These are phyloP conservation scores for Onychostoma macrolepis DNA, from an alignment of 2,113 vertebrate genomes.

Conservation along the genomic window DNA sequence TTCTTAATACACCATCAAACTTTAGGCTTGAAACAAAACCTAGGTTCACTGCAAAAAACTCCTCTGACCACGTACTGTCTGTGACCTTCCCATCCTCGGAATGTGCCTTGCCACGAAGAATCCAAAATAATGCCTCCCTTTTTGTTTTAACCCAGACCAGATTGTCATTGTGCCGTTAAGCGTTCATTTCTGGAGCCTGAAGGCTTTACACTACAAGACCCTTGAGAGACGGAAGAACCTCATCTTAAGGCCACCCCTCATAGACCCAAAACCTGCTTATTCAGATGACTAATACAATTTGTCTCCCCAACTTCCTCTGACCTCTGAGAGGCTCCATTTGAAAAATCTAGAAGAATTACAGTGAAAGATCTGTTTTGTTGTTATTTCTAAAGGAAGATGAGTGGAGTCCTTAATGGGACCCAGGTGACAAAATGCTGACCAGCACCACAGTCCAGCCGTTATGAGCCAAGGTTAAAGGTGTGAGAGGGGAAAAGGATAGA, in stretches of 20 bases:
- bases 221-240: constrained; percentile 39
- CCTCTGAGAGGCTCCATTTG: background rate
- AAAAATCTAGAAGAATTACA: background rate
- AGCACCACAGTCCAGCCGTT: constrained; percentile 72
- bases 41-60: background rate
- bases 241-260: constrained; percentile 8
- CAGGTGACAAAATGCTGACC: constrained; percentile 80
- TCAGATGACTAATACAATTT: constrained; percentile 31
- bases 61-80: constrained; percentile 18
- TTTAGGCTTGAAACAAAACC: background rate
- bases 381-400: constrained; percentile 13
- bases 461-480: constrained; percentile 61
- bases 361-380: background rate
- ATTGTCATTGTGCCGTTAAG: constrained; percentile 35
- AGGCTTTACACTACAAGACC: constrained; percentile 50
- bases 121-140: constrained; percentile 23
- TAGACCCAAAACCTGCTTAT: constrained; percentile 39
- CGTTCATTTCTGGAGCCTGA: constrained; percentile 45
- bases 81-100: constrained; percentile 10
- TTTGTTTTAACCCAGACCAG: constrained; percentile 29
- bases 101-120: constrained; percentile 18
- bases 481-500: background rate
- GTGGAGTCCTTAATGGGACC: constrained; percentile 72
- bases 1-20: background rate
- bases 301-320: constrained; percentile 20